These are phyloP conservation scores for Trichopoda pennipes DNA, from an alignment of 2,888 invertebrate genomes.

Conservation along the genomic window DNA sequence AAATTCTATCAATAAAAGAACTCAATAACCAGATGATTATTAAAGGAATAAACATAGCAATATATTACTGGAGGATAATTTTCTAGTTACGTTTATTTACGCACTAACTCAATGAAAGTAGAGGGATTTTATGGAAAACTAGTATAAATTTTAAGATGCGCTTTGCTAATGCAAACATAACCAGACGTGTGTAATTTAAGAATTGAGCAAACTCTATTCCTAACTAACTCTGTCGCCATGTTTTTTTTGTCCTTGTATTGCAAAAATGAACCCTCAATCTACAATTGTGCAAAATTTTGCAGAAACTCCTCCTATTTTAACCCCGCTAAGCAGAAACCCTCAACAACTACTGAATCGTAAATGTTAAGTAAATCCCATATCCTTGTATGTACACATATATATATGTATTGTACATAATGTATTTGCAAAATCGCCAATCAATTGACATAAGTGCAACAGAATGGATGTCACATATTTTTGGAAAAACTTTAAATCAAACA, in stretches of 20 bases:
- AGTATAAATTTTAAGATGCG: too few species aligned
- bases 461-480: constrained; percentile 3
- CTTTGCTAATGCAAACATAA: too few species aligned
- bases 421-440: constrained; percentile 66
- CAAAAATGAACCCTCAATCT: constrained; percentile 42
- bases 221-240: constrained; percentile 31
- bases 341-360: constrained; percentile 32
- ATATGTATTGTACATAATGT: not conserved
- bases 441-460: constrained; percentile 42
- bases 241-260: constrained; percentile 19
- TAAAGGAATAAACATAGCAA: too few species aligned
- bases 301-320: constrained; percentile 63
- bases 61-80: too few species aligned
- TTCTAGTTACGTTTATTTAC: too few species aligned
- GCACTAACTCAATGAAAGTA: too few species aligned
- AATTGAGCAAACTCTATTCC: too few species aligned
- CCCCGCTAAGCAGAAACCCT: constrained; percentile 45
- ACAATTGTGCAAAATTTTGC: constrained; percentile 46
- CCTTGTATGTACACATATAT: constrained; percentile 1
- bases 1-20: too few species aligned
- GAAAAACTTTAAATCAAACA: constrained; percentile 6
- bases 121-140: too few species aligned
- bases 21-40: too few species aligned
- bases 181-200: too few species aligned
- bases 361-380: not conserved